Base-by-base conservation (phyloP, 1,140 invertebrate species). In the Drepana arcuata region DNA sequence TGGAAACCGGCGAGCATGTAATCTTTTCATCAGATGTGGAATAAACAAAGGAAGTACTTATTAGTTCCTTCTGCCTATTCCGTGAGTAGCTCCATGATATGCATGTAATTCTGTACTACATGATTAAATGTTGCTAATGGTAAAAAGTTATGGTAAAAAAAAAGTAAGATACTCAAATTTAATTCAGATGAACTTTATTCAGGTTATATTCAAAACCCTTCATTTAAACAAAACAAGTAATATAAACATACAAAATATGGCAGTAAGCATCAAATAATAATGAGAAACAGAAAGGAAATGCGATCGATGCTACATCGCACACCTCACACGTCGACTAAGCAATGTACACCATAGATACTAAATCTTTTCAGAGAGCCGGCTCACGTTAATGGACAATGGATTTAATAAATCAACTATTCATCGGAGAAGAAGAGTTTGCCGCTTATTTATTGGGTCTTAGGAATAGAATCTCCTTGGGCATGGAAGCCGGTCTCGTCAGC, bases 401-500 rank as follows among this genome's bases (percentile, higher is more conserved):
- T n/a, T n/a, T n/a, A n/a, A n/a, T n/a, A n/a, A n/a, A n/a, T n/a
- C n/a, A n/a, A n/a, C n/a, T n/a, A n/a, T n/a, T n/a, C n/a, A n/a
- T n/a, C n/a, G n/a, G 33, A 23, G 14, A 11, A 14, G 7, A 13
- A 1, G 21, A 16, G 7, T 25, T 6, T 55, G 43, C 25, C 11
- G 11, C 15, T 9, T 18, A 33, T 32, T 65, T 60, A 64, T 58
- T 48, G 33, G 16, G 11, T 7, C 23, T 52, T 50, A 26, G 61
- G 54, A 48, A 74, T 52, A 36, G 64, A 59, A 26, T 34, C 33
- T 18, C 61, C 51, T 14, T 58, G 41, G 6, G 84, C 70, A 41
- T 78, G 82, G 66, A 63, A 86, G 39, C 85, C 85, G 38, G 68
- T 74, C 49, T 85, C 83, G 45, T 85, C 84, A 34, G 85, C 85